phyloP scores from a whole-genome alignment of 2,797 vertebrate genomes.

The Sebastiscus albofasciatus region DNA sequence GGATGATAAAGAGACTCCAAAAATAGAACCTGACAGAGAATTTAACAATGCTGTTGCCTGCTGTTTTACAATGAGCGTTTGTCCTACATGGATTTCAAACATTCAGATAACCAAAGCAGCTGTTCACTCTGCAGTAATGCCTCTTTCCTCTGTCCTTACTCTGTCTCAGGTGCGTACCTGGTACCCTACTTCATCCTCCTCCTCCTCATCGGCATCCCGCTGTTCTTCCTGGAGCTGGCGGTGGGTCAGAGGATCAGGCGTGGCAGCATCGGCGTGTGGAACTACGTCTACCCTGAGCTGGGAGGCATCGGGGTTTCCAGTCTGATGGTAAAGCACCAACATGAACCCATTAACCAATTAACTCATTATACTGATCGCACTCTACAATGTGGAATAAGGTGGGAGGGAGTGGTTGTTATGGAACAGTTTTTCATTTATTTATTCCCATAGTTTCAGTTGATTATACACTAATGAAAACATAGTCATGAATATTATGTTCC shows the following conservation, averaged over 20 bases:
- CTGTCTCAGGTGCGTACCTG: slow-evolving; percentile 91
- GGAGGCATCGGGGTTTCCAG: slow-evolving; percentile 97
- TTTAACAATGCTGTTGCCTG: background rate
- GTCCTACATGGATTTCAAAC: background rate
- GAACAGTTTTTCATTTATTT: background rate
- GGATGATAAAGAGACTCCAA: slow-evolving; percentile 14
- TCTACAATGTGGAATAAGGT: background rate
- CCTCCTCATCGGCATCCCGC: slow-evolving; percentile 94
- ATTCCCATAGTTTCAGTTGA: background rate
- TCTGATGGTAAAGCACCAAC: slow-evolving; percentile 86
- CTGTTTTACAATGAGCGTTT: slow-evolving; percentile 21
- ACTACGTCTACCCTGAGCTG: slow-evolving; percentile 93
- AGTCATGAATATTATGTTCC: too few species aligned
- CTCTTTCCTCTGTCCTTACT: background rate
- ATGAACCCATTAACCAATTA: background rate
- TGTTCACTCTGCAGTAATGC: background rate
- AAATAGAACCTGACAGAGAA: slow-evolving; percentile 30
- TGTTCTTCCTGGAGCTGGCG: slow-evolving; percentile 98
- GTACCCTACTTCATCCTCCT: slow-evolving; percentile 96
- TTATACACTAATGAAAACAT: too few species aligned
- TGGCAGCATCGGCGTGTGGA: slow-evolving; percentile 98
- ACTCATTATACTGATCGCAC: background rate
- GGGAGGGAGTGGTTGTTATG: background rate
- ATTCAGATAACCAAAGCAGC: background rate
- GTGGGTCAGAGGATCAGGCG: slow-evolving; percentile 96